Percentiles rank a stretch among this genome's conserved stretches.
Evolutionary conservation across 37 sponge, comb jelly and placozoan species (phyloP).

Genomic region (Halichondria panicea): DNA sequence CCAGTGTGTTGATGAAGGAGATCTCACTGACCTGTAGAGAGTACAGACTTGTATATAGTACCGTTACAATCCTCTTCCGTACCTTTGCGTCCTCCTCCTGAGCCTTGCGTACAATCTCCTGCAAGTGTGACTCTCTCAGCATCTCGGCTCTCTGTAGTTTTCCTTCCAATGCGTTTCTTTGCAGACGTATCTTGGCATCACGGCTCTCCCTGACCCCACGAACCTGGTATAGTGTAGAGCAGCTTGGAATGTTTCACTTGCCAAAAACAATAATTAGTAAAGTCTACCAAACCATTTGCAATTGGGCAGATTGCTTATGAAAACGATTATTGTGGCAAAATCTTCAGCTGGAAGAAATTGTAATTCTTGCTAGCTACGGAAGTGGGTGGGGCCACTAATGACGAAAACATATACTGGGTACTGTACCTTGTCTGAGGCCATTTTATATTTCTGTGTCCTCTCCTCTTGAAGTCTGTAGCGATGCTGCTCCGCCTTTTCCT

Average conservation of each 20-base stretch:
- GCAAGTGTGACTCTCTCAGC: constrained; percentile 61
- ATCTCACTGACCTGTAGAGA: constrained; percentile 85
- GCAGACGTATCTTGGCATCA: constrained; percentile 39
- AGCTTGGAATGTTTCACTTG: too few relatives aligned
- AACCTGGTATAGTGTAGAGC: constrained; percentile 30
- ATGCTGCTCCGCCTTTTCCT: constrained; percentile 74
- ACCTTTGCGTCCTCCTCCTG: constrained; percentile 91
- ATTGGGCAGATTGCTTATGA: too few relatives aligned
- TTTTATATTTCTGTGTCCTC: constrained; percentile 56
- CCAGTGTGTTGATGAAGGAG: constrained; percentile 90
- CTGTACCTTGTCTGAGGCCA: constrained; percentile 56
- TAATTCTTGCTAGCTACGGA: neutral
- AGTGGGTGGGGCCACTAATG: neutral
- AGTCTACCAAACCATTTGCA: too few relatives aligned
- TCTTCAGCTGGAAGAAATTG: neutral
- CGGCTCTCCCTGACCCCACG: constrained; percentile 44
- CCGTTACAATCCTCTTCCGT: neutral
- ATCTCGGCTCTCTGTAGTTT: constrained; percentile 76
- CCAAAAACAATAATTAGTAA: too few relatives aligned
- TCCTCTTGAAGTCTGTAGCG: constrained; percentile 75
- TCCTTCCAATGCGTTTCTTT: constrained; percentile 60
- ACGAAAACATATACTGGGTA: neutral
- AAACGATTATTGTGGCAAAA: too few relatives aligned
- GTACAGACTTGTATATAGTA: neutral
- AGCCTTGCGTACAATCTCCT: constrained; percentile 80